These are phyloP conservation scores for Metopia argyrocephala DNA, from an alignment of 2,888 invertebrate genomes.

Conservation along the genomic window DNA sequence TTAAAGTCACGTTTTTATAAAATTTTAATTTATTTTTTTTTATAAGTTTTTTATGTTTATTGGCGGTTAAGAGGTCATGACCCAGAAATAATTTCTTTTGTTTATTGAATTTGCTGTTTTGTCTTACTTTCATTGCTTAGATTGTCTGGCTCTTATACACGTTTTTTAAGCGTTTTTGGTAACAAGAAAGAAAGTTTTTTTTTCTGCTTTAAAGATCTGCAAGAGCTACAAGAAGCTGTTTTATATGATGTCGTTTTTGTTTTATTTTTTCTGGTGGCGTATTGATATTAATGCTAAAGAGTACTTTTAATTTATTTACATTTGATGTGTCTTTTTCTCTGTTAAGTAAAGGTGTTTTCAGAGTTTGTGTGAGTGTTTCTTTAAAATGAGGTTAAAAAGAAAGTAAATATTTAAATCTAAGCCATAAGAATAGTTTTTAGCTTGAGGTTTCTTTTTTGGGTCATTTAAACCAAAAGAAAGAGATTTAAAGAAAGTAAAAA, in stretches of 20 bases:
- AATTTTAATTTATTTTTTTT: slow-evolving; percentile 16
- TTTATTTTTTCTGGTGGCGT: not conserved
- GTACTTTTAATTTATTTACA: slow-evolving; percentile 51
- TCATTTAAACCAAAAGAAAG: not conserved
- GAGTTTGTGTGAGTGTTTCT: not conserved
- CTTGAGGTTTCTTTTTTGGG: not conserved
- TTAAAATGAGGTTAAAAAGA: slow-evolving; percentile 46
- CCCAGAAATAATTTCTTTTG: slow-evolving; percentile 48
- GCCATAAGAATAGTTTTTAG: not conserved
- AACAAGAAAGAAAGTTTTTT: slow-evolving; percentile 56
- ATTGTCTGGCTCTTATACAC: too few species aligned
- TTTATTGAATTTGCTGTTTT: not conserved
- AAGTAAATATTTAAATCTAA: slow-evolving; percentile 35
- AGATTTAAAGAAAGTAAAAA: not conserved
- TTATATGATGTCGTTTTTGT: too few species aligned
- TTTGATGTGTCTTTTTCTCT: slow-evolving; percentile 14
- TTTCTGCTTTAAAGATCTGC: not conserved
- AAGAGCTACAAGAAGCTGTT: slow-evolving; percentile 37
- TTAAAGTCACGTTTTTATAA: slow-evolving; percentile 53
- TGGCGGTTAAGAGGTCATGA: slow-evolving; percentile 58
- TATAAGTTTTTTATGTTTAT: slow-evolving; percentile 8
- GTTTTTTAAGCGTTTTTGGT: slow-evolving; percentile 4
- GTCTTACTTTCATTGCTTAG: slow-evolving; percentile 26
- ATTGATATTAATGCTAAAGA: slow-evolving; percentile 28
- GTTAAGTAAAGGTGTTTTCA: not conserved